Evolutionary conservation across 2,113 vertebrate species (phyloP), one percentile per base, ranked within the genome.

Genomic region (Cygnus buccinator): DNA sequence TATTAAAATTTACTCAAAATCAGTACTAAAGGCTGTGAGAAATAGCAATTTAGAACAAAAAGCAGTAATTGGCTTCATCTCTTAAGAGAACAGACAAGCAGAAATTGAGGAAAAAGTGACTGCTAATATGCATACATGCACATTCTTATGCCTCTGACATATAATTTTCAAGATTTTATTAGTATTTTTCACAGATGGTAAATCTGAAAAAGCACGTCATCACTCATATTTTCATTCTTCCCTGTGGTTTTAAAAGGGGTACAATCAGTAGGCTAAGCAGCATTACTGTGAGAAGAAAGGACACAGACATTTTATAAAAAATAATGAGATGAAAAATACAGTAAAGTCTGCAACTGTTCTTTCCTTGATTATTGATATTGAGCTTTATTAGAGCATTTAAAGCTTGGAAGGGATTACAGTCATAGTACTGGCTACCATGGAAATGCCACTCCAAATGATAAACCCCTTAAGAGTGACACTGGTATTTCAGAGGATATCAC

Each of bases 301-400:
- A 92, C 54, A 79, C 59, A 54, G 84, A 28, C 58, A 39, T 58
- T 86, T 93, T 52, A 84, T 75, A 81, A 94, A 86, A 46, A 70
- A 66, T 73, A 79, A 88, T 58, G 71, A 87, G 78, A 29, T 94
- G 33, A 70, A 93, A 93, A 79, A 65, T 65, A 52, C 11, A 66
- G 73, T 55, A 54, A 62, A 89, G 25, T n/a, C 93, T 54, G 26
- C 82, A 72, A 63, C 66, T 79, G 25, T 87, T 72, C 48, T 37
- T 66, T 84, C 80, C 73, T 87, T 74, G 81, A 87, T 90, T 97
- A 86, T 92, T 93, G 88, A 86, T 59, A 78, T 13, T 29, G 79
- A 89, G 62, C 89, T 95, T 97, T 95, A 87, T 96, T 91, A 94
- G 73, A 93, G 66, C 80, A 54, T 74, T 90, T 90, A 80, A 92